phyloP scores from a whole-genome alignment of 1,140 invertebrate species.

The Drosophila oshimai region DNA sequence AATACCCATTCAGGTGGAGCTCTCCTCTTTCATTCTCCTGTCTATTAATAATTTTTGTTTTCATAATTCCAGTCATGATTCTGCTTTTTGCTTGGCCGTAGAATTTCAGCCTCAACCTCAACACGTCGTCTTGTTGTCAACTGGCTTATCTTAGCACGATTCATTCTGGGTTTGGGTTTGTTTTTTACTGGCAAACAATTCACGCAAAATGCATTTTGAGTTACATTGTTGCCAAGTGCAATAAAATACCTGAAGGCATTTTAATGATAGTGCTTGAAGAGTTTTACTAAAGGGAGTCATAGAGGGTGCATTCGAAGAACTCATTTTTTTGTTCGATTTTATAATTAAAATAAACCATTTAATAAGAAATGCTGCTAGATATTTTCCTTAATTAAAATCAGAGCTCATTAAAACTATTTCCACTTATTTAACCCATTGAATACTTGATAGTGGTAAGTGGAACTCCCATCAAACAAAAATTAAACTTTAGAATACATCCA shows the following conservation, averaged over 20 bases:
- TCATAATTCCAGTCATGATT: slow-evolving; percentile 74
- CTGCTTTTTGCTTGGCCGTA: slow-evolving; percentile 33
- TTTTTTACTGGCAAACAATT: slow-evolving; percentile 37
- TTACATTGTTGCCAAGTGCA: slow-evolving; percentile 64
- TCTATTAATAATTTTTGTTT: slow-evolving; percentile 69
- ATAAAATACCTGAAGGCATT: slow-evolving; percentile 60
- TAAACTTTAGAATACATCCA: too few relatives aligned
- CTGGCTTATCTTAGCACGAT: slow-evolving; percentile 59
- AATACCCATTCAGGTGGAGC: slow-evolving; percentile 8
- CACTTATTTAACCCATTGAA: too few relatives aligned
- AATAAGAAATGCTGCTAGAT: too few relatives aligned
- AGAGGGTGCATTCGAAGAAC: not conserved
- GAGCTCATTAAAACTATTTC: too few relatives aligned
- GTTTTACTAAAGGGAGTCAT: slow-evolving; percentile 1
- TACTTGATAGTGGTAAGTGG: too few relatives aligned
- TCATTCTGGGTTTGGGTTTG: slow-evolving; percentile 5
- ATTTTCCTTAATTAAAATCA: too few relatives aligned
- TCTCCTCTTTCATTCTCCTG: not conserved
- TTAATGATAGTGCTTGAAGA: slow-evolving; percentile 37
- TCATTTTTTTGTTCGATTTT: not conserved
- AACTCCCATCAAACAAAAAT: too few relatives aligned
- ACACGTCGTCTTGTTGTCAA: slow-evolving; percentile 58
- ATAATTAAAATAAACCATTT: too few relatives aligned
- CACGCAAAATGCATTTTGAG: slow-evolving; percentile 37
- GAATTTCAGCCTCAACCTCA: slow-evolving; percentile 44